phyloP scores from a whole-genome alignment of 2,797 vertebrate genomes.

The Margarornis squamiger region DNA sequence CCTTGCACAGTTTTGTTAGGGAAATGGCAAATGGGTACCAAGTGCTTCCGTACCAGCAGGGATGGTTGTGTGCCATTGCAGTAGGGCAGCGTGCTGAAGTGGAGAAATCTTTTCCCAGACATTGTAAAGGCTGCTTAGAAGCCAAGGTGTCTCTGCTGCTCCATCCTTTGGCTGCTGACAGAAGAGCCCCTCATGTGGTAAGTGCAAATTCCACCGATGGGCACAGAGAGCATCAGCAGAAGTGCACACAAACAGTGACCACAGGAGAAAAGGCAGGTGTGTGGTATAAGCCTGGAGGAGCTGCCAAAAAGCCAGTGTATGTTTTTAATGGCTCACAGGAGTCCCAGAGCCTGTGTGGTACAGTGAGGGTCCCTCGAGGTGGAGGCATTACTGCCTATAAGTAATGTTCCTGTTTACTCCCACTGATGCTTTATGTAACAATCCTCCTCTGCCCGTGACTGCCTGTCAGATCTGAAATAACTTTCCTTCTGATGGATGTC shows the following conservation, averaged over 20 bases:
- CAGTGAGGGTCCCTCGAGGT: background rate
- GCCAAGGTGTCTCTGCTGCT: background rate
- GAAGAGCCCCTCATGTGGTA: background rate
- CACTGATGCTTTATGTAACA: conserved; percentile 54
- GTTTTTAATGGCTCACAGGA: background rate
- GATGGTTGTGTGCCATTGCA: background rate
- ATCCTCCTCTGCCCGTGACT: conserved; percentile 23
- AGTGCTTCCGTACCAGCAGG: background rate
- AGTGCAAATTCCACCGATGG: background rate
- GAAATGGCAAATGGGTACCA: background rate
- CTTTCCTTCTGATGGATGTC: conserved; percentile 7
- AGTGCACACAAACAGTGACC: background rate
- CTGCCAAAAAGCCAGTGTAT: background rate
- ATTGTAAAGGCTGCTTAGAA: background rate
- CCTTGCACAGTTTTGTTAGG: background rate
- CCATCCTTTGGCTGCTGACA: background rate
- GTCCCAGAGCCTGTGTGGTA: background rate
- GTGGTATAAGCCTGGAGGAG: background rate
- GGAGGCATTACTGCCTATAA: background rate
- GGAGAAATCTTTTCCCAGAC: background rate
- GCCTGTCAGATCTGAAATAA: conserved; percentile 45
- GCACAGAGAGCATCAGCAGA: background rate
- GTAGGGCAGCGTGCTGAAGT: background rate
- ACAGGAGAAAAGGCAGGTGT: background rate
- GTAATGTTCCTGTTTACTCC: conserved; percentile 34